Base-by-base conservation (phyloP, 1,140 invertebrate species). In the Drosophila pandora region DNA sequence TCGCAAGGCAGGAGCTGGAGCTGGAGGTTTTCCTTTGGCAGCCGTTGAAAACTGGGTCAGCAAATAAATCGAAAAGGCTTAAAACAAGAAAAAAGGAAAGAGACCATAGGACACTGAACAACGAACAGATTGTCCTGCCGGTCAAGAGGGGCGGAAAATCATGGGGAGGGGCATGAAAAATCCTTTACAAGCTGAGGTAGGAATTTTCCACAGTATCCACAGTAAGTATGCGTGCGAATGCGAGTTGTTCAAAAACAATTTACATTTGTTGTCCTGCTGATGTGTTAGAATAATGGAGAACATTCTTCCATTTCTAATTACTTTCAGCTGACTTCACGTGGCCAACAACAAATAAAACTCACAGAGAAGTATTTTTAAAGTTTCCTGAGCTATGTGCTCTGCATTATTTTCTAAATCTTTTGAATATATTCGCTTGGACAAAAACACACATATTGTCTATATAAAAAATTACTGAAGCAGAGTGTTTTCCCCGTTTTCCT, bases 21-120 rank as follows among this genome's bases (percentile, higher is more conserved):
- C 30, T 52, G 39, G 3, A 37, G 23, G 25, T 8, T 47, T 47
- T 37, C 34, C 43, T 21, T 25, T 52, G 45, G 75, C 53, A 45
- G 48, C 49, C 43, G 47, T 45, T 77, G 64, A 68, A 85, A 85
- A 87, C 78, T 87, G 82, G 82, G 82, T 85, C 82, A 87, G 74
- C 82, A 87, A 72, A 85, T 87, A 85, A 87, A 85, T 85, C 82
- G 82, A 85, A 87, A 65, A 54, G 78, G 82, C 82, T 85, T 76
- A 60, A 76, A 75, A 75, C 41, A 53, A 48, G 60, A 45, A 74
- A 75, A 56, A 59, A 58, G 50, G 54, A 49, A 60, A 74, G 60
- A 52, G 47, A 32, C 59, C 71, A 73, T 41, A 73, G 68, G 52
- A 73, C 34, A 63, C 34, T 28, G 30, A 61, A 50, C 69, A 72